Conservation (phyloP, 2,888 invertebrate species). For the Argyra leucocephala region DNA sequence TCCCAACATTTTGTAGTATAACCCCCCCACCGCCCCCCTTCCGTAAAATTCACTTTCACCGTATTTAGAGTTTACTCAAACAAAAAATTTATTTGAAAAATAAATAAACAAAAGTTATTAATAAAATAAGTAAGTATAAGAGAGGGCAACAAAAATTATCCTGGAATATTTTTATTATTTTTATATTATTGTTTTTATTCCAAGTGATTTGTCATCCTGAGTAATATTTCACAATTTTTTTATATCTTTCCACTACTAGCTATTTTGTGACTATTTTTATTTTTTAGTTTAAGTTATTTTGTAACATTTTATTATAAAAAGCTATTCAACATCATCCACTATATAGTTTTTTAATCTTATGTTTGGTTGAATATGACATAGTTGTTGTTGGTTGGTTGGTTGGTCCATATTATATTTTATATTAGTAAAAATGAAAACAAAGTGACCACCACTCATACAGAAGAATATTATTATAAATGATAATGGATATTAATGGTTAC, state of each 20-base stretch:
- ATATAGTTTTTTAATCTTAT: background rate
- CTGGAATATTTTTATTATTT: background rate
- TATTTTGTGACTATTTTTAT: background rate
- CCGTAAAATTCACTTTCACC: background rate
- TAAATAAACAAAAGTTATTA: background rate
- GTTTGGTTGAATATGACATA: background rate
- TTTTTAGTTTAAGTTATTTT: too few relatives aligned
- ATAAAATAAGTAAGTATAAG: background rate
- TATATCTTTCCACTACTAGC: background rate
- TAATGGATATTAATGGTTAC: constrained; percentile 10
- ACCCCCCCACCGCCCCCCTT: too few relatives aligned
- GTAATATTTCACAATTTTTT: constrained; percentile 3
- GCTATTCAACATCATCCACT: background rate
- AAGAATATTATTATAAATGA: constrained; percentile 8
- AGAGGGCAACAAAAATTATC: background rate
- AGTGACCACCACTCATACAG: constrained; percentile 9
- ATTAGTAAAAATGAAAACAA: background rate
- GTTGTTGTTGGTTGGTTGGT: too few relatives aligned
- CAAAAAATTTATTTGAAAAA: background rate
- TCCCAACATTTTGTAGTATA: background rate
- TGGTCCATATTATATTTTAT: too few relatives aligned
- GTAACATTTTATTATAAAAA: background rate
- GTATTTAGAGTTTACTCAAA: too few relatives aligned
- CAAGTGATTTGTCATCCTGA: background rate
- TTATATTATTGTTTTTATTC: background rate